Conservation (phyloP, 2,888 invertebrate species). For the Terebella lapidaria region DNA sequence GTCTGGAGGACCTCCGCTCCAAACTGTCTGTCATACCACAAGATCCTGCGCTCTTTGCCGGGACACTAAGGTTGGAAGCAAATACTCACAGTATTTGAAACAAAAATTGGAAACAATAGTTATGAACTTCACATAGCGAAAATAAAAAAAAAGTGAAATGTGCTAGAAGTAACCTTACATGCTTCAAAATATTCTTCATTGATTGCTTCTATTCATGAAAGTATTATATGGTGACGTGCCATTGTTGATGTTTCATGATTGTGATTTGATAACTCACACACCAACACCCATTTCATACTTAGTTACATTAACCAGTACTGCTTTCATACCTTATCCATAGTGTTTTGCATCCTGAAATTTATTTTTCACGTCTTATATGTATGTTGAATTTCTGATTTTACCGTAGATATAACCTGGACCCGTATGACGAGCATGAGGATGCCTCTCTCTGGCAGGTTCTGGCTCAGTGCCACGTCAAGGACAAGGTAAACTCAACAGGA, state of each 20-base stretch:
- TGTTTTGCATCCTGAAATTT: too few relatives aligned
- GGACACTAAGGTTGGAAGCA: slow-evolving; percentile 11
- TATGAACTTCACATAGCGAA: background rate
- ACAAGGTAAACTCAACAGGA: slow-evolving; percentile 1
- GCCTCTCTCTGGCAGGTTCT: slow-evolving; percentile 48
- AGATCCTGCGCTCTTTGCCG: slow-evolving; percentile 15
- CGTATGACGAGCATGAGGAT: slow-evolving; percentile 41
- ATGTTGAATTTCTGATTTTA: too few relatives aligned
- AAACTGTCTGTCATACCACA: slow-evolving; percentile 56
- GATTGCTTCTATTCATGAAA: too few relatives aligned
- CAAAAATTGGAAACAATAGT: background rate
- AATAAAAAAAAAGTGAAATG: background rate
- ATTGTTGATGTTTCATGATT: too few relatives aligned
- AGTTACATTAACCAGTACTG: background rate
- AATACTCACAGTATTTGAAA: background rate
- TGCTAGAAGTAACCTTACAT: background rate
- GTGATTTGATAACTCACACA: too few relatives aligned
- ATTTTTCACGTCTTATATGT: too few relatives aligned
- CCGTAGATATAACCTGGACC: slow-evolving; percentile 52
- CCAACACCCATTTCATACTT: too few relatives aligned
- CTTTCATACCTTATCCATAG: too few relatives aligned
- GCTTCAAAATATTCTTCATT: too few relatives aligned
- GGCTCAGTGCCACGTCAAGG: slow-evolving; percentile 47
- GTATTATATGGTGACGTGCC: too few relatives aligned
- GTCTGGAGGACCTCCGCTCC: slow-evolving; percentile 58